Conservation (phyloP, 2,113 vertebrate genomes). For the Phalacrocorax carbo region DNA sequence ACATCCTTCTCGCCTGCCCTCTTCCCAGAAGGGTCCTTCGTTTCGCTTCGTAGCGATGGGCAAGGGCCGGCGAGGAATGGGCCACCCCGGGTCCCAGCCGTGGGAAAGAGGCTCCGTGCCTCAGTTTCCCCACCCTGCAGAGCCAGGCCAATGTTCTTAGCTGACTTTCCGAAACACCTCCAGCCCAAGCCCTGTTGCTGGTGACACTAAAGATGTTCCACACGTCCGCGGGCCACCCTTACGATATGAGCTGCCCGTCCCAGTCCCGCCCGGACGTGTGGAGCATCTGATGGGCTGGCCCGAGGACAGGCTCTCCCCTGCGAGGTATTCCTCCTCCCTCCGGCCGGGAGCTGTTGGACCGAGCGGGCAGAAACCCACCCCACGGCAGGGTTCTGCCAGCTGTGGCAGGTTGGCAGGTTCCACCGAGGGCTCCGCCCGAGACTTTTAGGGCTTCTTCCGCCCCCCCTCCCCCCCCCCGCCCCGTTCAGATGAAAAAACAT, state of each 20-base stretch:
- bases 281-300: accelerated
- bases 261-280: accelerated
- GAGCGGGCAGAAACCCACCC: background rate
- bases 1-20: background rate
- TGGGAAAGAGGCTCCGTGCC: background rate
- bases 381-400: background rate
- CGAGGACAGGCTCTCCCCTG: too few relatives aligned
- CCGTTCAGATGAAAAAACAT: background rate
- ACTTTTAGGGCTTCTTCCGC: background rate
- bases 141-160: background rate
- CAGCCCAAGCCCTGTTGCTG: background rate
- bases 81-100: background rate
- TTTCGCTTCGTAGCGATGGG: background rate
- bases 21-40: background rate
- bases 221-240: background rate
- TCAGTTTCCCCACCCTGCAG: background rate
- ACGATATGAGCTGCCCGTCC: accelerated
- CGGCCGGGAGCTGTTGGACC: too few relatives aligned
- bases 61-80: too few relatives aligned
- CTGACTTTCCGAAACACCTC: background rate
- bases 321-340: background rate
- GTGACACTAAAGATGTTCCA: background rate
- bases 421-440: background rate
- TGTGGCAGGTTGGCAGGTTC: background rate
- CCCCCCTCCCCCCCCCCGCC: too few relatives aligned